These are phyloP conservation scores for Protophormia terraenovae DNA, from an alignment of 2,888 invertebrate species.

Conservation along the genomic window DNA sequence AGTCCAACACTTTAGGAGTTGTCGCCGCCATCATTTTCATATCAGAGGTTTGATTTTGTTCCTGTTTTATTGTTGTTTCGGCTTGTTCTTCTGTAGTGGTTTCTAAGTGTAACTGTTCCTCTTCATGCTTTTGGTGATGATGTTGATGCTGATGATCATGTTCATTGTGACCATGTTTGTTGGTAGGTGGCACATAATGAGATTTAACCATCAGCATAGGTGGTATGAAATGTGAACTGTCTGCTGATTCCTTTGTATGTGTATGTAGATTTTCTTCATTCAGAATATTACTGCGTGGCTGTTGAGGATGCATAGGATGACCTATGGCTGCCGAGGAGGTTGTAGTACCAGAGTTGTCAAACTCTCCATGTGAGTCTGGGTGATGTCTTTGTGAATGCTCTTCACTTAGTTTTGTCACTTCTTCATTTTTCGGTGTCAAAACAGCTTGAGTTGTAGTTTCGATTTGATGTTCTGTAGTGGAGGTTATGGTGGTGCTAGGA, in stretches of 20 bases:
- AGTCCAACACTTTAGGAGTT: slow-evolving; percentile 24
- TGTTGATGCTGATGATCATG: slow-evolving; percentile 41
- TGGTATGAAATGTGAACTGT: slow-evolving; percentile 81
- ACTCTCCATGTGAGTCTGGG: neutral
- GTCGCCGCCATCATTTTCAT: slow-evolving; percentile 30
- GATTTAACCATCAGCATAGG: slow-evolving; percentile 81
- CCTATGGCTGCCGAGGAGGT: slow-evolving; percentile 73
- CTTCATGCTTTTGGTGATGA: neutral
- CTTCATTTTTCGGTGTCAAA: neutral
- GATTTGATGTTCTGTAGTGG: slow-evolving; percentile 40
- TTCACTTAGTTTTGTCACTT: neutral
- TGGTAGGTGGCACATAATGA: slow-evolving; percentile 79
- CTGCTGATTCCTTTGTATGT: slow-evolving; percentile 78
- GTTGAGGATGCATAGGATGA: slow-evolving; percentile 80
- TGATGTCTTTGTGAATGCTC: neutral
- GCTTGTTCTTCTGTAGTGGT: slow-evolving; percentile 33
- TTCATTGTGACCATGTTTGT: slow-evolving; percentile 72
- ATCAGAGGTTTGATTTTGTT: slow-evolving; percentile 9
- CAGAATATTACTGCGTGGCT: slow-evolving; percentile 68
- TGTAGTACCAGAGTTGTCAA: slow-evolving; percentile 13
- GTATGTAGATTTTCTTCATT: slow-evolving; percentile 73
- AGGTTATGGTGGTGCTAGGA: slow-evolving; percentile 63
- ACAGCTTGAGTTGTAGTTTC: neutral
- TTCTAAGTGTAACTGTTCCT: neutral
- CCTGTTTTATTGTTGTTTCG: slow-evolving; percentile 8